These are phyloP conservation scores for Capreolus pygargus DNA, from an alignment of 2,113 vertebrate genomes.

Conservation along the genomic window DNA sequence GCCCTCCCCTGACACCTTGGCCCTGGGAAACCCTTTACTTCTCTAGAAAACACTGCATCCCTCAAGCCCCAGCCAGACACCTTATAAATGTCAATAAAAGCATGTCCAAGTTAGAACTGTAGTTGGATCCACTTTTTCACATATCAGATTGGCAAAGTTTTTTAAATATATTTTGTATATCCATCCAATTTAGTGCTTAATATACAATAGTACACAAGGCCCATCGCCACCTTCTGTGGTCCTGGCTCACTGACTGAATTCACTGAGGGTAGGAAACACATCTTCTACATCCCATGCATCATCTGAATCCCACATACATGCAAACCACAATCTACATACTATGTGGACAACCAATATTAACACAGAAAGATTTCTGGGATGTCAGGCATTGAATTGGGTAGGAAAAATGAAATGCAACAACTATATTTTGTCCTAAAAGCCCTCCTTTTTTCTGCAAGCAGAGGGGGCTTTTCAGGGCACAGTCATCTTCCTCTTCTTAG, in stretches of 20 bases:
- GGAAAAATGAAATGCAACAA: background rate
- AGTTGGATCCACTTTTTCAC: conserved; percentile 25
- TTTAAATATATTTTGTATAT: background rate
- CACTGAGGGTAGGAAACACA: background rate
- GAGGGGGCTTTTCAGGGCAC: background rate
- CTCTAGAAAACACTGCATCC: background rate
- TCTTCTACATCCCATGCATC: background rate
- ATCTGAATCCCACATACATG: background rate
- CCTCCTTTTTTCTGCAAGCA: background rate
- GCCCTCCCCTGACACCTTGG: no score
- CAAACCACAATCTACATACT: background rate
- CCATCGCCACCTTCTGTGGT: background rate
- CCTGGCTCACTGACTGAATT: background rate
- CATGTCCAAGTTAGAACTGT: background rate
- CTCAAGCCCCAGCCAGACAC: background rate
- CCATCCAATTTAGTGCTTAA: background rate
- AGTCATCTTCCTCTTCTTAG: background rate
- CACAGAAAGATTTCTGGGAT: background rate
- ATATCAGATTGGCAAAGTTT: conserved; percentile 21
- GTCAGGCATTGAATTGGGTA: background rate
- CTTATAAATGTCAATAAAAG: conserved; percentile 28
- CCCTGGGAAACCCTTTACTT: background rate
- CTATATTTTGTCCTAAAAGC: background rate
- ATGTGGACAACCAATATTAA: background rate
- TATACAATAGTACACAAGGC: background rate